Percentiles rank a stretch among this genome's conserved stretches.
Evolutionary conservation across 1,140 invertebrate species (phyloP).

Genomic region (Drosophila mauritiana): DNA sequence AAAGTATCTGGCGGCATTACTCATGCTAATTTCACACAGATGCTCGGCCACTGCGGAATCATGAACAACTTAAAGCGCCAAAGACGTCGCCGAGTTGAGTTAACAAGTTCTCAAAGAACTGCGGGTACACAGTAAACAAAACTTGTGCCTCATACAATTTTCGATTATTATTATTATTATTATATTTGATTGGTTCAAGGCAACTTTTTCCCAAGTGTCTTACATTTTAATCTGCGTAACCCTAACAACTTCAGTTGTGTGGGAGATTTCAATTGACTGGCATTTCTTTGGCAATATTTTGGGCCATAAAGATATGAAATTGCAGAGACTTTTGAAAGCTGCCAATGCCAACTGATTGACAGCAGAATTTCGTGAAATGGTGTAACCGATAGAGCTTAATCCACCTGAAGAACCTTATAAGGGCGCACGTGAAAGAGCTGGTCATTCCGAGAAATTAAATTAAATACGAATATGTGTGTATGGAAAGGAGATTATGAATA

Average conservation of each 20-base stretch:
- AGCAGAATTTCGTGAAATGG: conserved; percentile 24
- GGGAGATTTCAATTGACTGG: conserved; percentile 29
- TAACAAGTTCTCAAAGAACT: conserved; percentile 33
- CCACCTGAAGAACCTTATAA: conserved; percentile 15
- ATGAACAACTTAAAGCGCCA: conserved; percentile 73
- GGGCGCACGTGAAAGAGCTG: conserved; percentile 18
- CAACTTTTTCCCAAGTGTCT: background rate
- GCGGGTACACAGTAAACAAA: conserved; percentile 24
- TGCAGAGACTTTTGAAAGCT: conserved; percentile 29
- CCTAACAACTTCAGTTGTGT: conserved; percentile 1
- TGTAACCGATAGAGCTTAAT: conserved; percentile 32
- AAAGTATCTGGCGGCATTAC: conserved; percentile 66
- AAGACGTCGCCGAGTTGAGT: conserved; percentile 48
- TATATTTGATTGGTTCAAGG: too few species aligned
- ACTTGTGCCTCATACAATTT: background rate
- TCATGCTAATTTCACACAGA: conserved; percentile 76
- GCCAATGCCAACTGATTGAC: conserved; percentile 18
- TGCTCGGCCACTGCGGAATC: conserved; percentile 49
- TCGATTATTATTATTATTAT: background rate
- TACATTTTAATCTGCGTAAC: conserved; percentile 4
- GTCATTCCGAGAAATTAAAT: conserved; percentile 9
- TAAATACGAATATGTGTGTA: conserved; percentile 18
- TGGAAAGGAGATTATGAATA: conserved; percentile 20
- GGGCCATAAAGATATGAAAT: conserved; percentile 29
- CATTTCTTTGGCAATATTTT: conserved; percentile 8